Base-by-base conservation (phyloP, 2,113 vertebrate species). In the Chaetodon trifascialis region DNA sequence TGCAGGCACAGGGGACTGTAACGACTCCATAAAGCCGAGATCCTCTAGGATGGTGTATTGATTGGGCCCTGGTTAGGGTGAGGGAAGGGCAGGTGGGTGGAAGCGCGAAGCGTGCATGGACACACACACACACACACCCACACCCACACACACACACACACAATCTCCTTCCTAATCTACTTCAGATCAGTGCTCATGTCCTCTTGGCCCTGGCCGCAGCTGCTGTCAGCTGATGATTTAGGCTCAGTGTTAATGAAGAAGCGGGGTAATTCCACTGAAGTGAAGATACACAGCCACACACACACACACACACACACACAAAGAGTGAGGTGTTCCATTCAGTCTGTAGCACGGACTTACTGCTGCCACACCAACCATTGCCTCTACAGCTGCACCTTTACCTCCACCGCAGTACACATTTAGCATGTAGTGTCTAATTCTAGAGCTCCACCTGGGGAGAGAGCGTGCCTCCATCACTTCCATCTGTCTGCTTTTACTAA, bases 1-100 rank as follows among this genome's bases (percentile, higher is more conserved):
- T 89, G 76, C 82, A 88, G 64, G 72, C 84, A 82, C 81, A 30
- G 68, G 88, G 88, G 75, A 88, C 70, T 85, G 79, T 93, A 94
- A 94, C 80, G 62, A 90, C 91, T 94, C 92, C 89, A 94, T 95
- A 92, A 94, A 92, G 91, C 72, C 73, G 2, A 68, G 76, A 86
- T 77, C 76, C 82, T 88, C 83, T 80, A n/a, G 80, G 75, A 93
- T 85, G 82, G 70, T 46, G 54, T 93, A 95, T 95, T 54, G 94
- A 95, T 95, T 69, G 21, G 55, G 76, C 66, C 73, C 47, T 49
- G 54, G 87, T 82, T 62, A 83, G 82, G 65, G 59, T 16, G 59
- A 76, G 76, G 76, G 49, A 82, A 88, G 88, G 74, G 85, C 63
- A 69, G 81, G 72, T 75, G 84, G 83, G 59, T 70, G 70, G 55